Base-by-base conservation (phyloP, 2,888 invertebrate genomes). In the Schizaphis graminum region DNA sequence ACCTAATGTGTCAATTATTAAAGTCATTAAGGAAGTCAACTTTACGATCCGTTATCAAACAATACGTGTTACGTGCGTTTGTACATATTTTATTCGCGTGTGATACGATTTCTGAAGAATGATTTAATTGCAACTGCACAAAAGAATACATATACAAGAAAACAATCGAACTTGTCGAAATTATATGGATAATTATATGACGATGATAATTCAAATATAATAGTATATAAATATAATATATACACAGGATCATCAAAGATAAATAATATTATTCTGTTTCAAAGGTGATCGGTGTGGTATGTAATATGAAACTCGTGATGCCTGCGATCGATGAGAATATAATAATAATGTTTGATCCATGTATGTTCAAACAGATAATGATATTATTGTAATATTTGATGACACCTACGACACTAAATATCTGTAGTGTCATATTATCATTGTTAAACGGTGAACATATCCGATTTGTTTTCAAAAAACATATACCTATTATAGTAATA, bases 81-180 rank as follows among this genome's bases (percentile, higher is more conserved):
- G 44, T 86, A 49, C 35, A 77, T 77, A 77, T 35, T 77, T 35
- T 77, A 35, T 8, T 8, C 35, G 35, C 13, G 35, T 61, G 28
- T 90, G n/a, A 47, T 61, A 61, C 61, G 89, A 61, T 89, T 89
- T 61, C 44, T 88, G 88, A 53, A 88, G n/a, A 88, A 53, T 53
- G 56, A 88, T 56, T 77, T 88, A 35, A 88, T 88, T 56, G 35
- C 35, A 21, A 35, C 35, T 53, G 24, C 24, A 35, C n/a, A 35
- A 88, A 56, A 88, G 10, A 88, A 53, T 53, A 88, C 10, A n/a
- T 35, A 53, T 35, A 21, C 56, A 26, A 88, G 35, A 88, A 88
- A 88, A 88, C 53, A 88, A 88, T 88, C 53, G 35, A 53, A 35
- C 11, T 24, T 24, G 35, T 28, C n/a, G 86, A 86, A 86, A 86